phyloP scores from a whole-genome alignment of 2,113 vertebrate genomes.

The Neodon shergylaensis region DNA sequence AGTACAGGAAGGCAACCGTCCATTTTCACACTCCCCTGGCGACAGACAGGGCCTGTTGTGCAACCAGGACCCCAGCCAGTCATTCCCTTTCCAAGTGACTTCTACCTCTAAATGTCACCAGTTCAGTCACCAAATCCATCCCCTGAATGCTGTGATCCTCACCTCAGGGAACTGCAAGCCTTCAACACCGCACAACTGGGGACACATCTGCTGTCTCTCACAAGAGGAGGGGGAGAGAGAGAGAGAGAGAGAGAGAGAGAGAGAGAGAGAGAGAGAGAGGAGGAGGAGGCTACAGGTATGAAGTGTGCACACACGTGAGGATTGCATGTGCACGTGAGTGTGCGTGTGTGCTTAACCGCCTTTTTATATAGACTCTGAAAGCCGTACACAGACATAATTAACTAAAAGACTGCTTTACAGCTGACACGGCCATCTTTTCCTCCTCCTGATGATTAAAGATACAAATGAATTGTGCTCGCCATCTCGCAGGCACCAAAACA shows the following conservation, averaged over 20 bases:
- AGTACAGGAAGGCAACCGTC: background rate
- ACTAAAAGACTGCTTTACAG: background rate
- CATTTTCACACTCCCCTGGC: background rate
- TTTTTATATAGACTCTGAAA: slow-evolving; percentile 24
- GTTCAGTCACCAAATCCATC: background rate
- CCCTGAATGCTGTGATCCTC: background rate
- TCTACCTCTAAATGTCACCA: background rate
- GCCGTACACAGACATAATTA: slow-evolving; percentile 46
- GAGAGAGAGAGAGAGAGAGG: background rate
- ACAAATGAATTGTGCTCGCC: slow-evolving; percentile 28
- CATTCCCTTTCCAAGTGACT: background rate
- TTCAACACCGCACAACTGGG: background rate
- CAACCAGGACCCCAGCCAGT: background rate
- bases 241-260: background rate
- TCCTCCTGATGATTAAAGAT: slow-evolving; percentile 62
- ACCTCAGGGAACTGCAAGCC: background rate
- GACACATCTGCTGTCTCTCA: background rate
- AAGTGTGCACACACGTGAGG: background rate
- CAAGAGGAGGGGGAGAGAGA: background rate
- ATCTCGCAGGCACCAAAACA: slow-evolving; percentile 44
- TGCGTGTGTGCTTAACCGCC: background rate
- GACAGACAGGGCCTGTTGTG: background rate
- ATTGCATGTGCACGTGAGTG: background rate
- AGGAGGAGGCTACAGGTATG: background rate
- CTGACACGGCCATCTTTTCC: slow-evolving; percentile 29